These are phyloP conservation scores for Dione juno DNA, from an alignment of 2,888 invertebrate genomes.

Conservation along the genomic window DNA sequence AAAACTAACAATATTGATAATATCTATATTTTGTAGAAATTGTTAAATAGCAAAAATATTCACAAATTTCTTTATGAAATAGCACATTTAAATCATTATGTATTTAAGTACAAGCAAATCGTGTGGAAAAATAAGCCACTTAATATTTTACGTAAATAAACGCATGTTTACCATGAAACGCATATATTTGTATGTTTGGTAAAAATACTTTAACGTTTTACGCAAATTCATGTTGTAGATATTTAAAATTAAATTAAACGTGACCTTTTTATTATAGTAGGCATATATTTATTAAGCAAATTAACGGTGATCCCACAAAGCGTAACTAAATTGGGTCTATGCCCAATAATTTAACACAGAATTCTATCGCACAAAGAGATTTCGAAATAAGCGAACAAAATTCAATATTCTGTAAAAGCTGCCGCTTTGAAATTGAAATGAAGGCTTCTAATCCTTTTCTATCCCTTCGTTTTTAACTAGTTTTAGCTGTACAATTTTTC, in stretches of 20 bases:
- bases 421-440: conserved; percentile 39
- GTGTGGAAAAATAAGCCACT: not conserved
- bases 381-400: conserved; percentile 42
- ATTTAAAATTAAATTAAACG: not conserved
- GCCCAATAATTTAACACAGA: conserved; percentile 33
- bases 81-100: not conserved
- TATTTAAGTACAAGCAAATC: conserved; percentile 1
- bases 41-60: no score
- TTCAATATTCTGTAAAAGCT: conserved; percentile 42
- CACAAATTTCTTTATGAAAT: not conserved
- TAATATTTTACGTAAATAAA: not conserved
- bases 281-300: conserved; percentile 2
- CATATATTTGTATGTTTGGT: not conserved
- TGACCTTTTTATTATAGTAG: not conserved
- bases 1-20: no score
- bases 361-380: conserved; percentile 42
- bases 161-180: not conserved
- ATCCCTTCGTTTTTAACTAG: conserved; percentile 19
- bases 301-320: conserved; percentile 21
- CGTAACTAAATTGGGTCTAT: conserved; percentile 22
- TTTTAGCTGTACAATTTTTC: conserved; percentile 10
- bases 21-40: no score
- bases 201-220: not conserved
- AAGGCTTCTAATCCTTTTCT: conserved; percentile 40
- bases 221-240: conserved; percentile 6